Conservation (phyloP, 2,113 vertebrate genomes). For the Aldabrachelys gigantea region DNA sequence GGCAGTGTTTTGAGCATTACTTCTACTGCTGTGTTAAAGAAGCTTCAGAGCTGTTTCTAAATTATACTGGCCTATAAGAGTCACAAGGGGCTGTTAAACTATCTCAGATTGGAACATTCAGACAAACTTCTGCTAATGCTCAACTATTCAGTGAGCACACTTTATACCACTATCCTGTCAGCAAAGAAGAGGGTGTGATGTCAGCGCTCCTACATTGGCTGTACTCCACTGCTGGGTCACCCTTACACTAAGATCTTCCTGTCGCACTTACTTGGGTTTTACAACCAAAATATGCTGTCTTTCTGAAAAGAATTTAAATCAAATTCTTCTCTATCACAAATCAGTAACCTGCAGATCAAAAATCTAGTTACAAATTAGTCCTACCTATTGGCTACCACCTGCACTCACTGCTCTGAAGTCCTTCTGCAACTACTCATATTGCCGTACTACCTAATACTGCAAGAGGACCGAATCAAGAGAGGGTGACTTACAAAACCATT, state of each 20-base stretch:
- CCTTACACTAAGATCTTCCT: background rate
- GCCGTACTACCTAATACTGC: background rate
- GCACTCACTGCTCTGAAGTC: background rate
- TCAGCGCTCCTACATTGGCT: background rate
- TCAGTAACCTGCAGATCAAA: background rate
- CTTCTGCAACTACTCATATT: background rate
- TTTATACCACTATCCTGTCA: background rate
- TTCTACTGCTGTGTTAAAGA: background rate
- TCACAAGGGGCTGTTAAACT: background rate
- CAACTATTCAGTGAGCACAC: background rate
- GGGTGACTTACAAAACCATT: background rate
- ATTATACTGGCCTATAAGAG: background rate
- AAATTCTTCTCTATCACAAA: background rate
- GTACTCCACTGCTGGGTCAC: background rate
- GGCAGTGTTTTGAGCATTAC: fast-evolving
- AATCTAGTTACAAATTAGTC: background rate
- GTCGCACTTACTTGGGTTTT: background rate
- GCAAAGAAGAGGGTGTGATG: background rate
- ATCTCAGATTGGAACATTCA: background rate
- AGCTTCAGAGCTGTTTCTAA: background rate
- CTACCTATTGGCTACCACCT: background rate
- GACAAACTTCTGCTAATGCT: background rate
- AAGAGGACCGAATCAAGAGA: background rate
- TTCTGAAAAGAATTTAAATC: background rate
- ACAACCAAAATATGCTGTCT: background rate